phyloP scores from a whole-genome alignment of 2,888 invertebrate genomes.

The Endotricha flammealis region DNA sequence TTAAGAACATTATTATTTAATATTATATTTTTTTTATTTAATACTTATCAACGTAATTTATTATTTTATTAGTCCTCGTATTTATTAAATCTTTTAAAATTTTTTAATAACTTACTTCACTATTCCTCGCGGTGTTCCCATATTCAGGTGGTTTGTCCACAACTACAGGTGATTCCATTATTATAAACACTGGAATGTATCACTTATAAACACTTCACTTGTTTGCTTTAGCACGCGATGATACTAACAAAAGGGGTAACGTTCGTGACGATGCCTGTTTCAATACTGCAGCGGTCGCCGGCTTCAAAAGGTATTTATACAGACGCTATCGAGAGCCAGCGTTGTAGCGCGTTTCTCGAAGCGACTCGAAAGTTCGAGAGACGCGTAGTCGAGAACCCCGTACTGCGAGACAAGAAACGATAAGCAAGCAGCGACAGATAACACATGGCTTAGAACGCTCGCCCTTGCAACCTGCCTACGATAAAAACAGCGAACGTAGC shows the following conservation, averaged over 20 bases:
- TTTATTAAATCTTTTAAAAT: too few relatives aligned
- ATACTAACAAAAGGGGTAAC: constrained; percentile 32
- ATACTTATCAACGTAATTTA: too few relatives aligned
- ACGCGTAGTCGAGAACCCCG: constrained; percentile 16
- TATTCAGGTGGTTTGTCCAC: constrained; percentile 80
- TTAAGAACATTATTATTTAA: too few relatives aligned
- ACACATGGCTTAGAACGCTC: not conserved
- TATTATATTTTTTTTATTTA: too few relatives aligned
- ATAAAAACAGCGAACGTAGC: not conserved
- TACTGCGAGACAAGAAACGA: constrained; percentile 11
- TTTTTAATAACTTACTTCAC: constrained; percentile 72
- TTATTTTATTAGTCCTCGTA: too few relatives aligned
- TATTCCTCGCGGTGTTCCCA: constrained; percentile 38
- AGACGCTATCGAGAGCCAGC: constrained; percentile 33
- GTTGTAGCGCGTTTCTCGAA: constrained; percentile 29
- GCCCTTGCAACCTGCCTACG: not conserved
- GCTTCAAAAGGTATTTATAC: constrained; percentile 54
- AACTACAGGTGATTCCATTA: constrained; percentile 80
- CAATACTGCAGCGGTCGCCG: constrained; percentile 52
- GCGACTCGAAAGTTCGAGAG: constrained; percentile 45
- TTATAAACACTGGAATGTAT: constrained; percentile 58
- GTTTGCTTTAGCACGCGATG: constrained; percentile 29
- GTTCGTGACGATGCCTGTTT: constrained; percentile 42
- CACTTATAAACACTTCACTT: constrained; percentile 59
- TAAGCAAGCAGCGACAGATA: not conserved